Conservation (phyloP, 1,140 invertebrate species). For the Lysiphlebus fabarum region DNA sequence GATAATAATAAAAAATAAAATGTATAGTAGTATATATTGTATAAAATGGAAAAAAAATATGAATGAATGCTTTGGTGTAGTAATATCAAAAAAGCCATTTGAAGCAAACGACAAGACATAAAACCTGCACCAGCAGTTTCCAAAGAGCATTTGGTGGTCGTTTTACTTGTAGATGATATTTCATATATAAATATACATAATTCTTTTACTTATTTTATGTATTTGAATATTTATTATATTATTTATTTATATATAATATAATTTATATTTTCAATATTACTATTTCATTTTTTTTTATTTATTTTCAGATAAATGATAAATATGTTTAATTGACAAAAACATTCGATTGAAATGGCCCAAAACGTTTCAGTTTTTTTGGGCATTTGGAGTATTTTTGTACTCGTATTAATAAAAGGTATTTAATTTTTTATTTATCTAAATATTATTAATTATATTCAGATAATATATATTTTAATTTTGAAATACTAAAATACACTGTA, state of each 20-base stretch:
- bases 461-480: background rate
- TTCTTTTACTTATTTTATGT: background rate
- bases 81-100: conserved; percentile 15
- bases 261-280: background rate
- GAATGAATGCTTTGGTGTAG: conserved; percentile 12
- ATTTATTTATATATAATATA: background rate
- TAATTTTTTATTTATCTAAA: no score
- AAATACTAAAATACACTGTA: no score
- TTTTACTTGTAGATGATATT: conserved; percentile 1
- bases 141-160: conserved; percentile 15
- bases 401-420: conserved; percentile 50
- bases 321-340: conserved; percentile 49
- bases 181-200: conserved; percentile 9
- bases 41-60: background rate
- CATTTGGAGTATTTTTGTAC: conserved; percentile 51
- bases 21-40: background rate
- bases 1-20: conserved; percentile 2
- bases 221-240: background rate
- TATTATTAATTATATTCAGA: background rate
- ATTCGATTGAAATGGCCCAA: conserved; percentile 49
- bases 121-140: background rate
- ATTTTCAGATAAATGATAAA: conserved; percentile 37
- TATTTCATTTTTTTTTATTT: conserved; percentile 25
- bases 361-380: conserved; percentile 52
- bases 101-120: conserved; percentile 13